These are phyloP conservation scores for Drosophila mimetica DNA, from an alignment of 2,888 invertebrate genomes.

Conservation along the genomic window DNA sequence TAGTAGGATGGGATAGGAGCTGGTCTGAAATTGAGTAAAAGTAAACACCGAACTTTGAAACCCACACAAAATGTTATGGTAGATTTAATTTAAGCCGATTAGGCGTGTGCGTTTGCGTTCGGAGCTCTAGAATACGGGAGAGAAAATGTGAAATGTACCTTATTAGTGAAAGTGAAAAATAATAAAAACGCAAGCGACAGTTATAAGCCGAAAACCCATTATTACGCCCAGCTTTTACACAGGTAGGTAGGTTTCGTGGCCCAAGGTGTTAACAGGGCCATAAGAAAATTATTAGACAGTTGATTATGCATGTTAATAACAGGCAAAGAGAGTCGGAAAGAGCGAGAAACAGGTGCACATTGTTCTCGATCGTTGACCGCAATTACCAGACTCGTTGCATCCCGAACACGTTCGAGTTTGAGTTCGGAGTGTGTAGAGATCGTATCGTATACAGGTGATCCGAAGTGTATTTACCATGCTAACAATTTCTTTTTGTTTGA, in stretches of 20 bases:
- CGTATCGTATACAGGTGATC: constrained; percentile 34
- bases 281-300: constrained; percentile 30
- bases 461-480: constrained; percentile 26
- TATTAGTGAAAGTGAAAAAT: constrained; percentile 63
- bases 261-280: constrained; percentile 28
- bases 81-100: constrained; percentile 40
- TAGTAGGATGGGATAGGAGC: constrained; percentile 11
- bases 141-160: constrained; percentile 29
- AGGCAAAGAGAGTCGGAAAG: constrained; percentile 40
- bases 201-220: constrained; percentile 38
- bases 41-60: constrained; percentile 19
- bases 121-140: constrained; percentile 9
- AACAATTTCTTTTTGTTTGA: constrained; percentile 59
- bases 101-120: constrained; percentile 17
- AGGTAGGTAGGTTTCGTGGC: constrained; percentile 10
- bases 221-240: constrained; percentile 28
- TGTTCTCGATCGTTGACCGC: constrained; percentile 68
- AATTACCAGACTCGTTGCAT: constrained; percentile 35
- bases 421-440: constrained; percentile 60
- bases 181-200: constrained; percentile 38
- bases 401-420: constrained; percentile 66
- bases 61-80: constrained; percentile 33
- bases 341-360: constrained; percentile 62
- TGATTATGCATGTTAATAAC: constrained; percentile 30
- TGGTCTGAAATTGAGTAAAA: constrained; percentile 26